A percentile compares a stretch with the other conserved stretches of the same genome.
phyloP scores from a whole-genome alignment of 2,888 invertebrate species.

The Pristionchus exspectatus region DNA sequence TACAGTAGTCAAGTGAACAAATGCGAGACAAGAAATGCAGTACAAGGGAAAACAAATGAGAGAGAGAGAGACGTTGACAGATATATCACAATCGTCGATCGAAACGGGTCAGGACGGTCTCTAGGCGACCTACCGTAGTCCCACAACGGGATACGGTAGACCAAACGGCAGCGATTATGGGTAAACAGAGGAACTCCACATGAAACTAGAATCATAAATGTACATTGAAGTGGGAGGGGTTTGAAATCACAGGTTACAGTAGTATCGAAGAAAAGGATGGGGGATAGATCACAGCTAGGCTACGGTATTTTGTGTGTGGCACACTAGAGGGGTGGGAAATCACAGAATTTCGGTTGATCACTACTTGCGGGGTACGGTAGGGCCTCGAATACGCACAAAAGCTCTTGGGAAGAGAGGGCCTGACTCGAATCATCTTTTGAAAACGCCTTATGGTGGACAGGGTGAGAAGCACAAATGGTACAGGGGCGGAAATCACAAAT shows the following conservation, averaged over 20 bases:
- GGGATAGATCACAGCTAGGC: slow-evolving; percentile 40
- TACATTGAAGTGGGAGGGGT: slow-evolving; percentile 32
- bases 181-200: neutral
- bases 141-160: neutral
- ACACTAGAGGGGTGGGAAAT: slow-evolving; percentile 43
- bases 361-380: slow-evolving; percentile 13
- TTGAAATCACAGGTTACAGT: slow-evolving; percentile 31
- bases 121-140: slow-evolving; percentile 1
- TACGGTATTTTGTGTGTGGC: slow-evolving; percentile 35
- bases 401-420: neutral
- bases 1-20: neutral
- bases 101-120: slow-evolving; percentile 38
- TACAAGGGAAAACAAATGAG: neutral
- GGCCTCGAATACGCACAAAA: slow-evolving; percentile 22
- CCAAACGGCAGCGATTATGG: neutral
- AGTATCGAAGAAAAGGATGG: slow-evolving; percentile 1
- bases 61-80: slow-evolving; percentile 50
- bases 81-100: slow-evolving; percentile 51
- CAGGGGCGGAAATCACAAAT: slow-evolving; percentile 21
- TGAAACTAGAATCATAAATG: neutral
- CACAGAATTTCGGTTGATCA: slow-evolving; percentile 2
- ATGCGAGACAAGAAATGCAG: slow-evolving; percentile 9
- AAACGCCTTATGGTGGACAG: slow-evolving; percentile 17
- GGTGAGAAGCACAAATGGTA: slow-evolving; percentile 3
- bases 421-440: slow-evolving; percentile 46